phyloP scores from a whole-genome alignment of 2,888 invertebrate species.

The Epinotia demarniana region DNA sequence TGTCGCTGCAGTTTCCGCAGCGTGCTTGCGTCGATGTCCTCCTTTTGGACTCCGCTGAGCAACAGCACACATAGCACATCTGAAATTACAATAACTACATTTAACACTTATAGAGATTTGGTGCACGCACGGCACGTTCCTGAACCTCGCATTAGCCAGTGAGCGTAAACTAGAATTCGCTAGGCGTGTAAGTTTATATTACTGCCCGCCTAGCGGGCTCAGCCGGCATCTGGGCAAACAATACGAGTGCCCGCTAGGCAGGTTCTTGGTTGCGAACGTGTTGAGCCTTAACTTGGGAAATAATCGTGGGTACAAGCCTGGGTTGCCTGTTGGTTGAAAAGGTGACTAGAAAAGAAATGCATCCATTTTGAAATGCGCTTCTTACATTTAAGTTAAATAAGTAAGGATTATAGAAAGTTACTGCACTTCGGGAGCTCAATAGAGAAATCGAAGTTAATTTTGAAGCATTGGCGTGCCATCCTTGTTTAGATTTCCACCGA shows the following conservation, averaged over 20 bases:
- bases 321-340: too few species aligned
- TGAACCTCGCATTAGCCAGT: not conserved
- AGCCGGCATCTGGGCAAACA: too few species aligned
- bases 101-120: not conserved
- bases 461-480: not conserved
- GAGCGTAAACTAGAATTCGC: not conserved
- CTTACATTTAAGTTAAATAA: too few species aligned
- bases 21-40: conserved; percentile 68
- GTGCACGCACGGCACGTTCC: not conserved
- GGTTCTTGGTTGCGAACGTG: too few species aligned
- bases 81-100: conserved; percentile 58
- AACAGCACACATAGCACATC: conserved; percentile 76
- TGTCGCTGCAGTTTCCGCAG: conserved; percentile 68
- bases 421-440: not conserved
- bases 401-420: not conserved
- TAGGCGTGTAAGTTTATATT: too few species aligned
- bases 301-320: too few species aligned
- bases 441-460: not conserved
- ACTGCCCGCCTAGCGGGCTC: too few species aligned
- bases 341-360: too few species aligned
- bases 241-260: too few species aligned
- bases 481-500: not conserved
- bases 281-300: too few species aligned
- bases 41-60: conserved; percentile 75
- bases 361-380: too few species aligned